Evolutionary conservation across 2,888 invertebrate genomes (phyloP), one percentile per base, ranked within the genome.

Genomic region (Hydrotaea diabolus): DNA sequence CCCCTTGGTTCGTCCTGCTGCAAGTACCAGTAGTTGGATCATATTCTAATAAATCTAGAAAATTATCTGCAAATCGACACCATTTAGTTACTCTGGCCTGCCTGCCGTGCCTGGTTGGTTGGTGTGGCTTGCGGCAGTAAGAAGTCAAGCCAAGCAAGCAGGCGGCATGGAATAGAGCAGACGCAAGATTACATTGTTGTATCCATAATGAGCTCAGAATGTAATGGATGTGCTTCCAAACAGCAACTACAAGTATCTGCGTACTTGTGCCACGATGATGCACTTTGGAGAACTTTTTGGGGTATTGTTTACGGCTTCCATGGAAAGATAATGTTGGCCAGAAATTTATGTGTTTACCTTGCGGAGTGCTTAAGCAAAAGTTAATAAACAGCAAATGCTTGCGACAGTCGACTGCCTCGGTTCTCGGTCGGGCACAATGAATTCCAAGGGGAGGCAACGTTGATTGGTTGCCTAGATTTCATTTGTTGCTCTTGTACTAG

Each of bases 391-490:
- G 69, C 39, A 43, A 69, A 23, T 69, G 19, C 13, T 43, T 46
- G 69, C 69, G 21, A 69, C 43, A 46, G 46, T 69, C 31, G 31
- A 31, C 31, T 4, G 31, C 7, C 31, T 31, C 31, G 31, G 31
- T 31, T 31, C 21, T 46, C 26, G 13, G 8, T 39, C 31, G 62
- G 62, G 26, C 36, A 15, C 49, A 49, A 49, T 97, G 87, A 97
- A 97, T 94, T 8, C 11, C 9, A 1, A 39, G 39, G 39, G 55
- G 1, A 21, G 21, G 19, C 8, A 21, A 21, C 11, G 55, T 2
- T 31, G 31, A 31, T 31, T 19, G 21, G 23, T 53, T 43, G 43
- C 15, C 23, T 57, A 23, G 57, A 59, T 26, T 59, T 59, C 26
- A 59, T 23, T 59, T 59, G 59, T 59, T 57, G 23, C n/a, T 2